A percentile compares a stretch with the other conserved stretches of the same genome.
These are phyloP conservation scores for Pachyrhynchus sulphureomaculatus DNA, from an alignment of 1,140 invertebrate species.

Conservation along the genomic window DNA sequence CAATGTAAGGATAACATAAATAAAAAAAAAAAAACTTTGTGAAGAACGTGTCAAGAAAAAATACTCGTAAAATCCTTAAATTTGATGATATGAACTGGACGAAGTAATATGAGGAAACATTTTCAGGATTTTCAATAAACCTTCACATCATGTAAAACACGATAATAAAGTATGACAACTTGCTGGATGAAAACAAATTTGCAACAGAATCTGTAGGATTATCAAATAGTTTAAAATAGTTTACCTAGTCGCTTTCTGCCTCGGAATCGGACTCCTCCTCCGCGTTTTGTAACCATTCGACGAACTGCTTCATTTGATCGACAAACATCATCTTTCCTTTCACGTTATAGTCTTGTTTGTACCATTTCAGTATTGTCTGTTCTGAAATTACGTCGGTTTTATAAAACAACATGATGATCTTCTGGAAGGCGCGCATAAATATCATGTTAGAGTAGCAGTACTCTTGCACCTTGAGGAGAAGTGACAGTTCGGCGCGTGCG, in stretches of 20 bases:
- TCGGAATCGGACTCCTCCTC: conserved; percentile 77
- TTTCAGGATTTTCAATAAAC: no score
- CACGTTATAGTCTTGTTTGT: conserved; percentile 85
- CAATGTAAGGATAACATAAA: no score
- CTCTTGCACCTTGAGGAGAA: conserved; percentile 91
- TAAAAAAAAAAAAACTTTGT: no score
- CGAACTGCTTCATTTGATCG: conserved; percentile 96
- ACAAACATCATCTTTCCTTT: conserved; percentile 97
- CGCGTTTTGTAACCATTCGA: conserved; percentile 95
- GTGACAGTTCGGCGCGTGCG: conserved; percentile 80
- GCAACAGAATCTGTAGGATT: no score
- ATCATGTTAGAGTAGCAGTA: conserved; percentile 99
- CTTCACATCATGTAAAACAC: no score
- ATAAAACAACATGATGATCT: conserved; percentile 94
- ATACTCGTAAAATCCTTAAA: no score
- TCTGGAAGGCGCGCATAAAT: conserved; percentile 98
- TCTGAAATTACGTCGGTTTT: conserved; percentile 92
- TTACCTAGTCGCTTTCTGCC: conserved; percentile 46
- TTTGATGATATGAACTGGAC: no score
- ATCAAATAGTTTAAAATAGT: no score
- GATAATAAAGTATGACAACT: no score
- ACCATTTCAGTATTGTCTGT: conserved; percentile 92
- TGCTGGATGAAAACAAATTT: no score
- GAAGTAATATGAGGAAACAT: no score
- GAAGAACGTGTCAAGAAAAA: no score